Evolutionary conservation across 2,113 vertebrate genomes (phyloP), one percentile per base, ranked within the genome.

Genomic region (Lucifuga dentata): DNA sequence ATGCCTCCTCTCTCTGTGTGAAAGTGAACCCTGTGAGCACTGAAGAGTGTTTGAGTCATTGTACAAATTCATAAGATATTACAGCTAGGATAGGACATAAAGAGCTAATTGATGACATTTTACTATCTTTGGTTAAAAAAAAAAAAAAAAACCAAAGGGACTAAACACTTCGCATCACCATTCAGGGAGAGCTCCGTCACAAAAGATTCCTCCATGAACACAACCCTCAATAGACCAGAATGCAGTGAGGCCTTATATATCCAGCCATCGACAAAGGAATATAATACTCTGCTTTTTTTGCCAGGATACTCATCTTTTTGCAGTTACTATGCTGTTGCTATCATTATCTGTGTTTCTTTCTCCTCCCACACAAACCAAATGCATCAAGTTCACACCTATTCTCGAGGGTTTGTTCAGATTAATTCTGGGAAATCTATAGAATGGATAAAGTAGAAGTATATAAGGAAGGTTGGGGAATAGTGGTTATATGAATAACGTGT

Each of bases 371-470:
- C 44, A 19, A 55, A 71, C 49, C 46, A 24, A 64, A 55, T 4
- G 40, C 78, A 65, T 76, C 66, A 75, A 65, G 67, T 86, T 38
- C 33, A 16, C 26, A 68, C 52, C 59, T 67, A 59, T 60, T 73
- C 39, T 63, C 67, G 33, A 15, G 38, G 62, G 36, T 12, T 16
- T 68, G 46, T 24, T 43, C 36, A 38, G 52, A 70, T 59, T 48
- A 26, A 45, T 58, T 39, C 43, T 73, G 56, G 68, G 64, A 57
- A 66, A 46, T 49, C 17, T 73, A 56, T 46, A 17, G 29, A 50
- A 59, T 50, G 48, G 39, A 21, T 56, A 21, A 11, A 43, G 68
- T 32, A 21, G 55, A 48, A 12, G 10, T 15, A 56, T 35, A 66
- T 45, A 8, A 52, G 23, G 19, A 0, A 11, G 45, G 53, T 15